Conservation (phyloP, 2,797 vertebrate genomes). For the Prionace glauca region DNA sequence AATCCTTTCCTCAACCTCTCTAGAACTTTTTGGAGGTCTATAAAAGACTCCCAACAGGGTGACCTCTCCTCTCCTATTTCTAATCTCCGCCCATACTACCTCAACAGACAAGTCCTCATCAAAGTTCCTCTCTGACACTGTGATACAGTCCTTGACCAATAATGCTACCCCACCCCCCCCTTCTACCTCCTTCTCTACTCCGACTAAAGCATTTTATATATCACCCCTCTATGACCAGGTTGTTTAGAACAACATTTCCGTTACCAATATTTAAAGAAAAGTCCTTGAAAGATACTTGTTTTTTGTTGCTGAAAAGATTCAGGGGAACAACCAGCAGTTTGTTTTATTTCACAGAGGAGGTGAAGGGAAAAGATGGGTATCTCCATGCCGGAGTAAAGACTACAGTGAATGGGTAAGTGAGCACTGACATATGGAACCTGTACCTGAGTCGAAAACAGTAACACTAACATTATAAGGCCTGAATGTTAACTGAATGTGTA, state of each 20-base stretch:
- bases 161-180: too few relatives aligned
- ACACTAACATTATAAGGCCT: neutral
- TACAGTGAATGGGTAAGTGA: slow-evolving; percentile 28
- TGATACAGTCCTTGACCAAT: too few relatives aligned
- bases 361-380: slow-evolving; percentile 52
- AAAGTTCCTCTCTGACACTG: too few relatives aligned
- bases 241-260: neutral
- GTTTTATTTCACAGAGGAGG: slow-evolving; percentile 54
- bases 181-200: too few relatives aligned
- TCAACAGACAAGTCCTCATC: too few relatives aligned
- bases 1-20: too few relatives aligned
- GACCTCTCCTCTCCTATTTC: too few relatives aligned
- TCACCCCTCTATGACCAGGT: neutral
- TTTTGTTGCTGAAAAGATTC: neutral
- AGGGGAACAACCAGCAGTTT: neutral
- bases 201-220: too few relatives aligned
- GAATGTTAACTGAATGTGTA: neutral
- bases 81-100: too few relatives aligned
- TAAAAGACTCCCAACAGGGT: too few relatives aligned
- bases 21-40: too few relatives aligned
- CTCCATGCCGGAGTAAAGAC: slow-evolving; percentile 32
- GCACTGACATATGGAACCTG: neutral
- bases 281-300: neutral
- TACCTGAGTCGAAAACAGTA: neutral
- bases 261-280: neutral